Evolutionary conservation across 1,140 invertebrate species (phyloP).

Genomic region (Gonioctena quinquepunctata): DNA sequence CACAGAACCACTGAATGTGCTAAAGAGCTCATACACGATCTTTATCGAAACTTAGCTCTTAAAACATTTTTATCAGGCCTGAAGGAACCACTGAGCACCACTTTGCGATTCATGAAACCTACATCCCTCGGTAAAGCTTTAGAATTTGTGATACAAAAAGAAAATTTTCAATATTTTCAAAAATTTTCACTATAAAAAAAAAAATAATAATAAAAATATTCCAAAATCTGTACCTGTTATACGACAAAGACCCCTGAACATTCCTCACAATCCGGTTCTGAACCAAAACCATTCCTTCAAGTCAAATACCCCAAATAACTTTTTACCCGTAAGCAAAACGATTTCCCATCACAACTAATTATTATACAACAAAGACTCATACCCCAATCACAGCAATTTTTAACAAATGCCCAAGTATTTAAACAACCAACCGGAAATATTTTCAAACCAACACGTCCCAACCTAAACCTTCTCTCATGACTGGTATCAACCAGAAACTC

Average conservation of each 20-base stretch:
- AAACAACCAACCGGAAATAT: background rate
- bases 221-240: background rate
- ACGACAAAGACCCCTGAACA: background rate
- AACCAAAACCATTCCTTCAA: too few species aligned
- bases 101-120: slow-evolving; percentile 16
- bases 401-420: background rate
- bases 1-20: background rate
- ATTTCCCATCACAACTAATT: too few species aligned
- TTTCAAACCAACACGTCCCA: background rate
- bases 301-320: too few species aligned
- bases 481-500: background rate
- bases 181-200: too few species aligned
- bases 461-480: background rate
- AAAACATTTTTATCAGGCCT: slow-evolving; percentile 21
- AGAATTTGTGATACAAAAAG: slow-evolving; percentile 14
- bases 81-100: slow-evolving; percentile 19
- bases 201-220: too few species aligned
- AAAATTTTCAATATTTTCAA: slow-evolving; percentile 23
- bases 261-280: background rate
- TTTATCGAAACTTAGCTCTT: slow-evolving; percentile 8
- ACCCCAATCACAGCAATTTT: background rate
- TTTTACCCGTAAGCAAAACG: too few species aligned
- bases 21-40: slow-evolving; percentile 12
- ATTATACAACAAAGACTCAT: too few species aligned
- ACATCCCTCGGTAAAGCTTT: background rate